phyloP scores from a whole-genome alignment of 2,888 invertebrate species.

The Acleris holmiana region DNA sequence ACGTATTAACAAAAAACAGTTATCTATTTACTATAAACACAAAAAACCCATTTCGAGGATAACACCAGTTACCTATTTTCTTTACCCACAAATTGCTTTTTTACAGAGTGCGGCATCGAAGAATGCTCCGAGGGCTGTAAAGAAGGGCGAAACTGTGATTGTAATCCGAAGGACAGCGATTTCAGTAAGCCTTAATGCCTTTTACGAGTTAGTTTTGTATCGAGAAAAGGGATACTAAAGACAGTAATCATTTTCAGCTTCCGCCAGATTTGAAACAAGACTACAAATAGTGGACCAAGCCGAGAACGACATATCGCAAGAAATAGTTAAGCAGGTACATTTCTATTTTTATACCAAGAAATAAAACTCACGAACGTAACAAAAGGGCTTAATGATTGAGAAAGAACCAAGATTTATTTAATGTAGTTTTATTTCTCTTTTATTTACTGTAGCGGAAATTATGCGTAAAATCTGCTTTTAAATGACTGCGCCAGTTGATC shows the following conservation, averaged over 20 bases:
- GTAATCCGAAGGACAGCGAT: constrained; percentile 70
- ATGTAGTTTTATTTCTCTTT: not conserved
- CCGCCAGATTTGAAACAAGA: constrained; percentile 85
- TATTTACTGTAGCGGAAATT: constrained; percentile 8
- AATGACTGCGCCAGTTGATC: constrained; percentile 28
- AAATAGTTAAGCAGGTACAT: constrained; percentile 68
- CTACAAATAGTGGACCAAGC: constrained; percentile 80
- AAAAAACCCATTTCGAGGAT: constrained; percentile 1
- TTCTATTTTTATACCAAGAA: constrained; percentile 1
- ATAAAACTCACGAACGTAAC: too few species aligned
- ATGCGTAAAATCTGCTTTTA: constrained; percentile 24
- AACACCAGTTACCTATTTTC: constrained; percentile 5
- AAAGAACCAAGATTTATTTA: too few species aligned
- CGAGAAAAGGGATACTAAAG: not conserved
- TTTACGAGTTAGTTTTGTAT: constrained; percentile 26
- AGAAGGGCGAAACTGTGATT: constrained; percentile 62
- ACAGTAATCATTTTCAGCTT: constrained; percentile 62
- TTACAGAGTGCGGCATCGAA: constrained; percentile 73
- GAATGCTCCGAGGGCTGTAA: constrained; percentile 73
- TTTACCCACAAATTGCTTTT: constrained; percentile 34
- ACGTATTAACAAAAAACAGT: too few species aligned
- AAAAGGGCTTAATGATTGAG: too few species aligned
- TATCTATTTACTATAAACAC: not conserved
- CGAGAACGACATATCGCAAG: constrained; percentile 69
- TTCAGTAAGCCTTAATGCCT: constrained; percentile 54